phyloP scores from a whole-genome alignment of 2,113 vertebrate species.

The Corythaixoides concolor region DNA sequence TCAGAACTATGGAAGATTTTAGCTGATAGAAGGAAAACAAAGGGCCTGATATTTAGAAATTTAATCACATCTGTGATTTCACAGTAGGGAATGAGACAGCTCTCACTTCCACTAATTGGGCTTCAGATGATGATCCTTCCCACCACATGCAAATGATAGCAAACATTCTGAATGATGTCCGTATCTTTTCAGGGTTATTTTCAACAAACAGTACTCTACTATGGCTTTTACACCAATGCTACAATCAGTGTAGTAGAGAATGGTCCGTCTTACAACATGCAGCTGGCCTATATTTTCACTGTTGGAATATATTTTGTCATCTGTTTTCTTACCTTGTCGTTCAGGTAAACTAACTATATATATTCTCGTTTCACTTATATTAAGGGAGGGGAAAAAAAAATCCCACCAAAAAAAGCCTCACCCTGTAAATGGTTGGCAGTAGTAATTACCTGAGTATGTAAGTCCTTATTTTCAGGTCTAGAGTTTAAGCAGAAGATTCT shows the following conservation, averaged over 20 bases:
- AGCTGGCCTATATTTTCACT: slow-evolving; percentile 93
- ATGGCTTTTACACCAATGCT: slow-evolving; percentile 86
- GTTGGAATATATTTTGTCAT: slow-evolving; percentile 81
- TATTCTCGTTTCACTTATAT: not conserved
- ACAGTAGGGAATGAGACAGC: not conserved
- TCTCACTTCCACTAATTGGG: not conserved
- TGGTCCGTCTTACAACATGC: slow-evolving; percentile 82
- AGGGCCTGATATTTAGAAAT: not conserved
- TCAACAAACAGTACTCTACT: slow-evolving; percentile 83
- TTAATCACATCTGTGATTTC: not conserved
- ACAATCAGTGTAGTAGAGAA: slow-evolving; percentile 36
- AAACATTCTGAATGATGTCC: not conserved
- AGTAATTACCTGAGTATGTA: not conserved
- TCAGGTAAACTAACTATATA: slow-evolving; percentile 77
- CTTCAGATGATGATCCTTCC: not conserved
- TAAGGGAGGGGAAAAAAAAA: not conserved
- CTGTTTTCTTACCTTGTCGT: slow-evolving; percentile 85
- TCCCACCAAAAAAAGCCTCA: not conserved
- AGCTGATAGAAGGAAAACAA: not conserved
- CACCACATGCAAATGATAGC: not conserved
- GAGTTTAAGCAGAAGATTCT: not conserved
- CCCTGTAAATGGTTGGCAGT: not conserved
- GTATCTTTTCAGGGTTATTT: slow-evolving; percentile 75
- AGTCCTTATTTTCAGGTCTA: not conserved
- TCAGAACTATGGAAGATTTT: not conserved